phyloP scores from a whole-genome alignment of 2,797 vertebrate genomes.

The Chrosomus eos region DNA sequence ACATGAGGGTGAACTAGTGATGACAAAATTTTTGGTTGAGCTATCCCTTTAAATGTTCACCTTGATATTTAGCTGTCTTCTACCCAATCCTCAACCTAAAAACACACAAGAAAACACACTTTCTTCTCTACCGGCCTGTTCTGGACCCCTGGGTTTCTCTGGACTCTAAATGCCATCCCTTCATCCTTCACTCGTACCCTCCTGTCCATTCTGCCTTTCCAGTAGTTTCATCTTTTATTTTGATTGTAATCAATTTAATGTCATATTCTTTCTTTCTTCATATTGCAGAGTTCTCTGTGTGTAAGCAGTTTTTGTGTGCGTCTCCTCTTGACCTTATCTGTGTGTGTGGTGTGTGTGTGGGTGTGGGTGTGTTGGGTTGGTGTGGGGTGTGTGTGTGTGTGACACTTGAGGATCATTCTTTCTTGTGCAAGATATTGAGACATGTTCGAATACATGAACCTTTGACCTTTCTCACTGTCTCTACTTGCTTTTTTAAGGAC shows the following conservation, averaged over 20 bases:
- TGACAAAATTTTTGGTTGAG: no score
- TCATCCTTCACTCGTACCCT: neutral
- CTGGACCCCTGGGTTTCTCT: constrained; percentile 11
- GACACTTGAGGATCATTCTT: constrained; percentile 23
- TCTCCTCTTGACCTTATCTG: neutral
- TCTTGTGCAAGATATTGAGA: neutral
- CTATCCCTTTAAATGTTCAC: neutral
- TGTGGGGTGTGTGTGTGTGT: no score
- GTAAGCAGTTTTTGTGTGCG: neutral
- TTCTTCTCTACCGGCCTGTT: neutral
- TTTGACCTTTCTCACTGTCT: constrained; percentile 27
- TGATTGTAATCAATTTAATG: constrained; percentile 8
- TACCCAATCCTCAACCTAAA: neutral
- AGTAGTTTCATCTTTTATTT: constrained; percentile 20
- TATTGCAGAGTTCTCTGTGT: neutral
- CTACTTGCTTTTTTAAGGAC: neutral
- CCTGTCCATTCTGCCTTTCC: neutral
- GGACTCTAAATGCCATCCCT: constrained; percentile 12
- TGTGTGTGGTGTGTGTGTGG: neutral
- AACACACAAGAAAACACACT: constrained; percentile 4
- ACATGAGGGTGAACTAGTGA: no score
- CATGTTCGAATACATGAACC: constrained; percentile 9
- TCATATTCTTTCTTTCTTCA: neutral
- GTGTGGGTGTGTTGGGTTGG: neutral
- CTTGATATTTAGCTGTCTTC: neutral